Conservation (phyloP, 1,140 invertebrate species). For the Dreissena rostriformis region DNA sequence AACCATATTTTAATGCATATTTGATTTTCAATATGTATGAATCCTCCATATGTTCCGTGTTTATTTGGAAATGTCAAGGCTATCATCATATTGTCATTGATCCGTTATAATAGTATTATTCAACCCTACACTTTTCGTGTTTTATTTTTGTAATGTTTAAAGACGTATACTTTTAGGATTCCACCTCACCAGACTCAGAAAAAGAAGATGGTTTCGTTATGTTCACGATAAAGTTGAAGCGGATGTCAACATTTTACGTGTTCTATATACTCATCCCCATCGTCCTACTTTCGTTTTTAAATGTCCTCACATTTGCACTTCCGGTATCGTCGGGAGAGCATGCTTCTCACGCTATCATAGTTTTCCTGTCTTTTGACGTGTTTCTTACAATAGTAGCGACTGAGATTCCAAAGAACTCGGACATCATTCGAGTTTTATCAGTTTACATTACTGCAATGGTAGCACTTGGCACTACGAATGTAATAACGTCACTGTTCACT, state of each 20-base stretch:
- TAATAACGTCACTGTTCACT: constrained; percentile 15
- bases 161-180: constrained; percentile 18
- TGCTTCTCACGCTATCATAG: constrained; percentile 55
- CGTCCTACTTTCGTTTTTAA: constrained; percentile 57
- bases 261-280: constrained; percentile 62
- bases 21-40: no score
- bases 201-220: constrained; percentile 31
- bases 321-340: constrained; percentile 61
- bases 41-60: no score
- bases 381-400: constrained; percentile 57
- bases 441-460: constrained; percentile 12
- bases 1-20: no score
- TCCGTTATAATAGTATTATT: no score
- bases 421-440: constrained; percentile 37
- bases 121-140: no score
- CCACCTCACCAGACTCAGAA: neutral
- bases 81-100: no score
- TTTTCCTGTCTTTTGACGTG: constrained; percentile 63
- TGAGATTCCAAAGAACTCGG: constrained; percentile 58
- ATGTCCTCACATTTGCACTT: constrained; percentile 56
- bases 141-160: constrained; percentile 8
- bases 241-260: constrained; percentile 52
- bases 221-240: constrained; percentile 59
- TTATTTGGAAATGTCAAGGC: no score
- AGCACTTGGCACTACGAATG: constrained; percentile 29